A percentile compares a stretch with the other conserved stretches of the same genome.
phyloP scores from a whole-genome alignment of 2,888 invertebrate species.

The Disparrhopalites patrizii region DNA sequence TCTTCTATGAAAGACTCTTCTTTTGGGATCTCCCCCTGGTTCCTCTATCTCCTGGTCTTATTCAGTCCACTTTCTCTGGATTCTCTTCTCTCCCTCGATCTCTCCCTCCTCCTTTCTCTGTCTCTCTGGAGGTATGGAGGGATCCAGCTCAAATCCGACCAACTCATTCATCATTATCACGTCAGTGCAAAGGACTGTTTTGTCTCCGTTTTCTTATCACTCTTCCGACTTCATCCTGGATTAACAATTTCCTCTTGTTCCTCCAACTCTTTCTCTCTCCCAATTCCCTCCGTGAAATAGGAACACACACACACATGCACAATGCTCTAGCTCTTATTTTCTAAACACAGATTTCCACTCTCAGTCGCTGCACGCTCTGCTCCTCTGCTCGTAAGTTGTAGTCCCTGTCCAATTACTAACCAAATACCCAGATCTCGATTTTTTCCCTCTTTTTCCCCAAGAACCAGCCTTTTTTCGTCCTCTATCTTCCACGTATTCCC shows the following conservation, averaged over 20 bases:
- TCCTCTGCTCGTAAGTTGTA: too few species aligned
- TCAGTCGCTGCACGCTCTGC: neutral
- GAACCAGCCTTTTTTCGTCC: neutral
- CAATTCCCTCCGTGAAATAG: neutral
- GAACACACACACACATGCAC: neutral
- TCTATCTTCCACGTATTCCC: neutral
- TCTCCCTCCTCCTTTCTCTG: too few species aligned
- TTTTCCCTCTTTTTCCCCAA: neutral
- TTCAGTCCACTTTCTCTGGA: too few species aligned
- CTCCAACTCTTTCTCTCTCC: neutral
- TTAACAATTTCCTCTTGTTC: neutral
- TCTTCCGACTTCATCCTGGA: neutral
- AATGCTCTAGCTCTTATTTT: neutral
- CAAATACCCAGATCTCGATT: neutral
- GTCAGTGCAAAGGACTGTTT: slow-evolving; percentile 14
- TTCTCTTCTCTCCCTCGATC: too few species aligned
- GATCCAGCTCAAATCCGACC: slow-evolving; percentile 3
- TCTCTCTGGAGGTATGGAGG: too few species aligned
- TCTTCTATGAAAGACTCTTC: too few species aligned
- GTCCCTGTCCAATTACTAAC: too few species aligned
- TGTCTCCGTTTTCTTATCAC: slow-evolving; percentile 14
- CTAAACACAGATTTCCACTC: neutral
- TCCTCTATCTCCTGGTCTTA: too few species aligned
- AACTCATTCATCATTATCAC: slow-evolving; percentile 23
- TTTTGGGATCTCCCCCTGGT: too few species aligned